Evolutionary conservation across 2,797 vertebrate species (phyloP), one percentile per base, ranked within the genome.

Genomic region (Botia almorhae): DNA sequence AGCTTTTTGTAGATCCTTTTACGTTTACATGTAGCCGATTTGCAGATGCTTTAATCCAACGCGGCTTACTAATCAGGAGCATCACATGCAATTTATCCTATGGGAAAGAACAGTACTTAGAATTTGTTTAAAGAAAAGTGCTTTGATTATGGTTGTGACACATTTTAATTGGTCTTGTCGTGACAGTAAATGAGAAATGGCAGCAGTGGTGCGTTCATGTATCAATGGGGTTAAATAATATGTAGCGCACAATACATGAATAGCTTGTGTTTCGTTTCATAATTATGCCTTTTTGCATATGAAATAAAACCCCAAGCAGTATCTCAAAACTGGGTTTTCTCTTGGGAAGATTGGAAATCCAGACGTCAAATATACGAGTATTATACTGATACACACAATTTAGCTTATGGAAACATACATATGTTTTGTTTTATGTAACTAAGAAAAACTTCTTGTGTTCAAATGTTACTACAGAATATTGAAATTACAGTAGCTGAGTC

Each of bases 391-490:
- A 3, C 2, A 68, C n/a, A 5, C 5, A 0, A 12, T 68, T 68
- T 5, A 12, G 74, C n/a, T 63, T 29, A 29, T 6, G 4, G 39
- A 39, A 39, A 39, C 39, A 50, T 8, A 2, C 7, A 29, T 50
- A n/a, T 33, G 29, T 29, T 29, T 29, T 29, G 29, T 29, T 6
- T 39, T 39, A 1, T 6, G 0, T 48, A 26, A 61, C 16, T 74
- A 17, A 33, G 17, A 43, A 33, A 56, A 10, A n/a, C 17, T 36
- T 12, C 19, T n/a, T 6, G 33, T 7, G 46, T 48, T 16, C 55
- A 0, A 33, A 33, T 26, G 0, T 72, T 71, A 56, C 53, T 64
- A 60, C 85, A 94, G 92, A 89, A 91, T 56, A 80, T 93, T 23
- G 85, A 82, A 23, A 86, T 69, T 36, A 79, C 65, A 33, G 80